Evolutionary conservation across 2,888 invertebrate species (phyloP).

Genomic region (Strigamia crassipes): DNA sequence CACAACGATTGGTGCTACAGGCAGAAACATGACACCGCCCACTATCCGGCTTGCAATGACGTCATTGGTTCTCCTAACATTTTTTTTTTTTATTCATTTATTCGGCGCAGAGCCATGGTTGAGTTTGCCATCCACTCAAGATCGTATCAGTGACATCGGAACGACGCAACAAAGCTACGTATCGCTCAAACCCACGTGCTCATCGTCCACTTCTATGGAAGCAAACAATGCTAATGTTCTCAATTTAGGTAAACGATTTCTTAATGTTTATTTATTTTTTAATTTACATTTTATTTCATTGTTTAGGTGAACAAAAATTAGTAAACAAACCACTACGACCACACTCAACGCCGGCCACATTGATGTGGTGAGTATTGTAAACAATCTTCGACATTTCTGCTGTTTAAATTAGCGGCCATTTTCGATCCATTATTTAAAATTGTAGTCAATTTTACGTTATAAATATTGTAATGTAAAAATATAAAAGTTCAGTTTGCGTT

Average conservation of each 20-base stretch:
- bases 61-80: neutral
- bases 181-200: constrained; percentile 24
- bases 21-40: neutral
- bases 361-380: constrained; percentile 55
- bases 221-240: neutral
- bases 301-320: neutral
- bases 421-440: too few species aligned
- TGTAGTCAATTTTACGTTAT: neutral
- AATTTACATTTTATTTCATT: neutral
- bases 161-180: neutral
- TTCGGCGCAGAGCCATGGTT: constrained; percentile 11
- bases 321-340: constrained; percentile 53
- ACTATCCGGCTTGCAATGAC: neutral
- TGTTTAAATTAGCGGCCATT: too few species aligned
- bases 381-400: too few species aligned
- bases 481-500: too few species aligned
- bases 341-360: constrained; percentile 58
- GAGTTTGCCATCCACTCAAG: neutral
- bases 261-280: neutral
- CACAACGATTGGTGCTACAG: neutral
- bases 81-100: constrained; percentile 2
- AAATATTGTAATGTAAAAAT: too few species aligned
- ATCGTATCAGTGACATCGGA: neutral
- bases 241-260: neutral
- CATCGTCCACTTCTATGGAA: neutral